Evolutionary conservation across 2,797 vertebrate species (phyloP).

Genomic region (Gymnocypris eckloni): DNA sequence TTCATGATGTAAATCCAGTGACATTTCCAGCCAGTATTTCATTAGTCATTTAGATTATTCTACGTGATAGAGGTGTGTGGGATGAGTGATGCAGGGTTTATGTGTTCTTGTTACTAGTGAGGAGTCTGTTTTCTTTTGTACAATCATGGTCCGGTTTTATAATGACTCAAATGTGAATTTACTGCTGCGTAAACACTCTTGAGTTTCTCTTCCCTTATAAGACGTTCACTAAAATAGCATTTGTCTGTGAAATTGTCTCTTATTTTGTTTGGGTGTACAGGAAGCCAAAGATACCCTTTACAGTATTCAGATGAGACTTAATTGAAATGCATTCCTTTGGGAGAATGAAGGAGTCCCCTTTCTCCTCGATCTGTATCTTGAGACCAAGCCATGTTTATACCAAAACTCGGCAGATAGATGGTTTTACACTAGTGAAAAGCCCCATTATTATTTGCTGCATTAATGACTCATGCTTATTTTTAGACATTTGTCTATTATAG

Average conservation of each 20-base stretch:
- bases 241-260: constrained; percentile 42
- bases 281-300: constrained; percentile 52
- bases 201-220: constrained; percentile 35
- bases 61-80: not conserved
- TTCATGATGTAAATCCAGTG: not conserved
- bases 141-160: not conserved
- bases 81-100: not conserved
- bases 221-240: constrained; percentile 42
- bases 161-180: constrained; percentile 3
- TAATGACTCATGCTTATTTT: constrained; percentile 33
- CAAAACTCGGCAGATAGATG: not conserved
- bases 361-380: not conserved
- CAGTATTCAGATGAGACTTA: constrained; percentile 34
- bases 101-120: not conserved
- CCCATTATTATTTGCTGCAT: constrained; percentile 3
- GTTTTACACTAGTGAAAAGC: not conserved
- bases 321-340: constrained; percentile 43
- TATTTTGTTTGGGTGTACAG: constrained; percentile 50
- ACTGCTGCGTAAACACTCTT: constrained; percentile 8
- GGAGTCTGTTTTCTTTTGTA: not conserved
- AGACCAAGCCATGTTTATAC: constrained; percentile 17
- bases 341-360: constrained; percentile 37
- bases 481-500: constrained; percentile 1
- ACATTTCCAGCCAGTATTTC: not conserved
- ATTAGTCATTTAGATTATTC: not conserved